These are phyloP conservation scores for Delphinus delphis DNA, from an alignment of 2,113 vertebrate genomes.

Conservation along the genomic window DNA sequence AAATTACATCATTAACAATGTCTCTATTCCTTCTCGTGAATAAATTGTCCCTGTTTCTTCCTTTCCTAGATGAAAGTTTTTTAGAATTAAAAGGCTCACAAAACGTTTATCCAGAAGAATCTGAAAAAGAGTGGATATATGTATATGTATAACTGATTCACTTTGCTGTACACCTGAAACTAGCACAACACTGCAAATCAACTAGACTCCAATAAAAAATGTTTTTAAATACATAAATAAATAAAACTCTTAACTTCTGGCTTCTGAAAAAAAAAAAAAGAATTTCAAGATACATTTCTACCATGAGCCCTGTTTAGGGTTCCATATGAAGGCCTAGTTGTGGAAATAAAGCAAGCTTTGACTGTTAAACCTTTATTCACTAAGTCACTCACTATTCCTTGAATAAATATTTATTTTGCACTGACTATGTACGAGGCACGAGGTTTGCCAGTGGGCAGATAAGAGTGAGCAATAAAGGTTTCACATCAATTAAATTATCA, in stretches of 20 bases:
- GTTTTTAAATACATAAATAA: neutral
- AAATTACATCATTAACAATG: neutral
- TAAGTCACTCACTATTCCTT: neutral
- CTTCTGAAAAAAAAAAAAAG: neutral
- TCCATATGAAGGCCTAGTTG: neutral
- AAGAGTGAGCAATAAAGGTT: too few species aligned
- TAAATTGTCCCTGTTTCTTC: neutral
- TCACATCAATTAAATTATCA: neutral
- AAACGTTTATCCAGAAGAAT: neutral
- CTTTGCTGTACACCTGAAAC: neutral
- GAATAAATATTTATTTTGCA: neutral
- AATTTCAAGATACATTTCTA: neutral
- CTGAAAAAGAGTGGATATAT: neutral
- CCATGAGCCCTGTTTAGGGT: fast-evolving
- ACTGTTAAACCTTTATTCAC: neutral
- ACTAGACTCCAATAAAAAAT: neutral
- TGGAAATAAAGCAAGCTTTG: neutral
- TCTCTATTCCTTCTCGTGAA: neutral
- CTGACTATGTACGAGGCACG: too few species aligned
- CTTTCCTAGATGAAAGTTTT: neutral
- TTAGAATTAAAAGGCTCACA: neutral
- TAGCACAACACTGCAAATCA: neutral
- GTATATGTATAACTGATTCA: neutral
- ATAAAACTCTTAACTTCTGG: neutral
- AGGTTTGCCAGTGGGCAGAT: too few species aligned